Base-by-base conservation (phyloP, 2,797 vertebrate species). In the Fratercula arctica region DNA sequence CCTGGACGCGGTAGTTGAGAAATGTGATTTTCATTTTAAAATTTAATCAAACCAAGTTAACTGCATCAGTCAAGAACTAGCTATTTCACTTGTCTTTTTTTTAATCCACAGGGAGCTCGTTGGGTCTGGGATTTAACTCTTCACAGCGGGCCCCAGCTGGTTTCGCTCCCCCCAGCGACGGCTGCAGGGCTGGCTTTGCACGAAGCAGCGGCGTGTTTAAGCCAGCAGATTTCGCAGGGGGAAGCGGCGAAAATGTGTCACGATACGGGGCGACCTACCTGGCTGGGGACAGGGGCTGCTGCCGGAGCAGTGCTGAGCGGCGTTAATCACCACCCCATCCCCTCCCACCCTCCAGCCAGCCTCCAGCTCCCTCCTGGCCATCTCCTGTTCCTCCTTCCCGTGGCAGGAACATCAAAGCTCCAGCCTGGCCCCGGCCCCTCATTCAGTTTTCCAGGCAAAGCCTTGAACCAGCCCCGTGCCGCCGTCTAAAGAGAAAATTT, bases 401-500 rank as follows among this genome's bases (percentile, higher is more conserved):
- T 93, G 96, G 96, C 95, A 95, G 87, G 18, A 78, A 96, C 96
- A 93, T 96, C 96, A 97, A 96, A 96, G 96, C 95, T 56, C 89
- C 68, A 3, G 89, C 92, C 95, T 96, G 95, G 95, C 93, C 89
- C 64, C 53, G 0, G 85, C 87, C 56, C 57, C 89, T 85, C 87
- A 72, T 96, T 97, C 78, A 54, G 48, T 96, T 97, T 96, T 97
- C 95, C 96, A 95, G 94, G 95, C 94, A 91, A 28, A 95, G 54
- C 64, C 74, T 70, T 41, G 63, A 95, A 92, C 54, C 86, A 79
- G 77, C 93, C 39, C 75, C 18, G 35, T 4, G 51, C 81, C 93
- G 75, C 70, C 4, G 84, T 24, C 78, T 77, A 60, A 89, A 94
- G 92, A 85, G 79, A 91, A 89, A 90, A 87, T 81, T 92, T 92